Percentiles rank a stretch among this genome's conserved stretches.
These are phyloP conservation scores for Hipposideros larvatus DNA, from an alignment of 2,797 vertebrate genomes.

Conservation along the genomic window DNA sequence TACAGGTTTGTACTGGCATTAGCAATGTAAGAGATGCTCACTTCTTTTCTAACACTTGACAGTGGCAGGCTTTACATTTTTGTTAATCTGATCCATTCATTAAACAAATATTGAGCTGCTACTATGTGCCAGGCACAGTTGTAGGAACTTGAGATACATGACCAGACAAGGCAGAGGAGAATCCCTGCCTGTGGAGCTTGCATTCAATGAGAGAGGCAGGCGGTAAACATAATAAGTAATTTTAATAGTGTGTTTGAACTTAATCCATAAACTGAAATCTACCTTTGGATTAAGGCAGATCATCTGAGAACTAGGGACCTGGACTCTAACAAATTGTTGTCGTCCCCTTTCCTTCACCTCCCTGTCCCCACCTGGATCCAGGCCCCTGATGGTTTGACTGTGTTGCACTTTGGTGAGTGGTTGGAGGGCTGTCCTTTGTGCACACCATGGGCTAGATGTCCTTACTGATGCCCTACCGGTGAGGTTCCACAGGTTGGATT, in stretches of 20 bases:
- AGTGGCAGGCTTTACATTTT: not conserved
- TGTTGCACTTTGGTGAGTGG: not conserved
- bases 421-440: not conserved
- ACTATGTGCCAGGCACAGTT: not conserved
- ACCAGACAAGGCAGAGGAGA: not conserved
- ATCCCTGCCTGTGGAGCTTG: not conserved
- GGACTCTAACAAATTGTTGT: not conserved
- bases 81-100: not conserved
- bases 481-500: not conserved
- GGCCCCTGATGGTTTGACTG: not conserved
- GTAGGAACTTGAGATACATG: not conserved
- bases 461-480: not conserved
- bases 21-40: not conserved
- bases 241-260: not conserved
- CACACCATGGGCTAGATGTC: not conserved
- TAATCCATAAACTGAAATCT: not conserved
- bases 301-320: not conserved
- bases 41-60: not conserved
- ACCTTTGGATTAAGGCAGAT: not conserved
- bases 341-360: not conserved
- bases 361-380: not conserved
- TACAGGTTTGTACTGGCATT: not conserved
- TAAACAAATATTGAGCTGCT: not conserved
- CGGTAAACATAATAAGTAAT: not conserved
- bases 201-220: not conserved